A percentile compares a stretch with the other conserved stretches of the same genome.
Evolutionary conservation across 2,113 vertebrate species (phyloP).

Genomic region (Notarius quadriscutis): DNA sequence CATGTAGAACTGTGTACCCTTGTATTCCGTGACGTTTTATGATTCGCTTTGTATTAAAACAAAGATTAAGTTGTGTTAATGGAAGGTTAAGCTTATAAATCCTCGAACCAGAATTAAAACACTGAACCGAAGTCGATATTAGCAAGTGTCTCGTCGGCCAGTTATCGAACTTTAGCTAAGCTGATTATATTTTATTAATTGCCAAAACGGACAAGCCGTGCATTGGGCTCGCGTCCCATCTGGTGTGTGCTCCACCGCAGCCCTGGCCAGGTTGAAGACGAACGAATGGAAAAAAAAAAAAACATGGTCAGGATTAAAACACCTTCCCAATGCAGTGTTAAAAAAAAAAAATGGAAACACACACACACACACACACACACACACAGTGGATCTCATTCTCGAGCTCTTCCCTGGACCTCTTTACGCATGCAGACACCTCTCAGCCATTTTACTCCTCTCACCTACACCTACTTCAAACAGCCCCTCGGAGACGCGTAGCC

Average conservation of each 20-base stretch:
- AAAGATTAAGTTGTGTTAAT: not conserved
- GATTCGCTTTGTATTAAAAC: not conserved
- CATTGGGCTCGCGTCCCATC: not conserved
- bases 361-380: constrained; percentile 14
- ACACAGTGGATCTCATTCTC: constrained; percentile 4
- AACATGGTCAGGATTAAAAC: not conserved
- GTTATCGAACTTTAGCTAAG: not conserved
- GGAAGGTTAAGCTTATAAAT: not conserved
- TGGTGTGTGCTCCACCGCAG: not conserved
- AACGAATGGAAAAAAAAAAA: not conserved
- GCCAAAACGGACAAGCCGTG: not conserved
- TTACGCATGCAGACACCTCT: constrained; percentile 22
- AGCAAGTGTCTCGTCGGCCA: not conserved
- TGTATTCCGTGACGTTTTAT: not conserved
- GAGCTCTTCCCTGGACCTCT: constrained; percentile 26
- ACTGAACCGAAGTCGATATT: not conserved
- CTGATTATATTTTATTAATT: not conserved
- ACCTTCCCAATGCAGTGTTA: not conserved
- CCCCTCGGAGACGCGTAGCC: constrained; percentile 30
- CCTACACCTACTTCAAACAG: constrained; percentile 40
- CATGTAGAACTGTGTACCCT: not conserved
- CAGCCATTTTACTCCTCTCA: constrained; percentile 37
- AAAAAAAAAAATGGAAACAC: not conserved
- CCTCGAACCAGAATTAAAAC: not conserved
- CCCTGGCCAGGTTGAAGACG: not conserved